Conservation (phyloP, 2,113 vertebrate genomes). For the Leptobrachium leishanense region DNA sequence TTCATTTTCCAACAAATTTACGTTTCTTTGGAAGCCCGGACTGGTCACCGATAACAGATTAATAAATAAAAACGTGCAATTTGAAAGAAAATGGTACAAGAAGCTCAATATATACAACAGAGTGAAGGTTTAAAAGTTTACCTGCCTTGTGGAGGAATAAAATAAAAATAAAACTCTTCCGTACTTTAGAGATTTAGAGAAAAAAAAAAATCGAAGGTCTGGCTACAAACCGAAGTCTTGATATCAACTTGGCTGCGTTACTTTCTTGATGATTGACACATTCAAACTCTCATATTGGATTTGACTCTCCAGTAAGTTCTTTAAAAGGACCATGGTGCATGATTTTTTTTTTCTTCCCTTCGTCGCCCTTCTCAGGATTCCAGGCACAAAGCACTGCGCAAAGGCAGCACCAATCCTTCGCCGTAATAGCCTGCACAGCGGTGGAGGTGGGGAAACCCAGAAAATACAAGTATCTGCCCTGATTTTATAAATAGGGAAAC, state of each 20-base stretch:
- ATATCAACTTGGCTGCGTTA: conserved; percentile 45
- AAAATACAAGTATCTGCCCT: conserved; percentile 68
- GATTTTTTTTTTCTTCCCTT: conserved; percentile 17
- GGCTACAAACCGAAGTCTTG: not conserved
- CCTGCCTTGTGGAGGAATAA: not conserved
- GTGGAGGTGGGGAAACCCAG: conserved; percentile 65
- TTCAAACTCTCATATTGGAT: conserved; percentile 64
- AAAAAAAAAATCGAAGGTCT: not conserved
- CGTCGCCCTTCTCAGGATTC: conserved; percentile 67
- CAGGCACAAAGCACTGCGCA: conserved; percentile 75
- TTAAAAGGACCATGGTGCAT: conserved; percentile 60
- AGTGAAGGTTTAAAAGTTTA: not conserved
- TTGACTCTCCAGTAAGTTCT: conserved; percentile 64
- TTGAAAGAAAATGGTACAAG: too few relatives aligned
- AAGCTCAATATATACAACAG: too few relatives aligned
- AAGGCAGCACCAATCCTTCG: conserved; percentile 74
- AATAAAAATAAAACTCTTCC: not conserved
- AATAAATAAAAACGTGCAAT: too few relatives aligned
- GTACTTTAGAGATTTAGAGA: not conserved
- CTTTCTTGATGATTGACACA: conserved; percentile 52
- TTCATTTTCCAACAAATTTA: too few relatives aligned
- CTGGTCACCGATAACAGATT: too few relatives aligned
- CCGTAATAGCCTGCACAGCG: conserved; percentile 62
- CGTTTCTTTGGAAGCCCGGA: too few relatives aligned
- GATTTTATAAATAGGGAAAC: conserved; percentile 67